phyloP scores from a whole-genome alignment of 2,113 vertebrate genomes.

The Saguinus imperator region DNA sequence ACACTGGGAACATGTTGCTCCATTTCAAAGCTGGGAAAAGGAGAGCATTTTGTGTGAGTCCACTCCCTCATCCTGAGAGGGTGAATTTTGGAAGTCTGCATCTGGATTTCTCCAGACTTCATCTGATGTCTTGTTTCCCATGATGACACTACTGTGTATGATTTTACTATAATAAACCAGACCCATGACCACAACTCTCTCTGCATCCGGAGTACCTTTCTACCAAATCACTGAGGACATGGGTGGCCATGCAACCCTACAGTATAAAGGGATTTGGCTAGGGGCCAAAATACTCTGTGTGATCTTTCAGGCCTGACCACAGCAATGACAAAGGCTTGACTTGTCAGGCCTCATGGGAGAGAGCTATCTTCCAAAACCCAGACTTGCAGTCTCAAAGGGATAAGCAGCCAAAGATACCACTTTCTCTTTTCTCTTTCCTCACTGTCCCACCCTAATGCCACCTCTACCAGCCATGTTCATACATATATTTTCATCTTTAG shows the following conservation, averaged over 20 bases:
- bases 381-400: background rate
- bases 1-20: no score
- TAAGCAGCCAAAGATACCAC: background rate
- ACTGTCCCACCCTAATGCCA: background rate
- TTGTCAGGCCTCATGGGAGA: background rate
- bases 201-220: background rate
- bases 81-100: no score
- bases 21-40: background rate
- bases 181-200: background rate
- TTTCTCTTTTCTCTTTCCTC: background rate
- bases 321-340: background rate
- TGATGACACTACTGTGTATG: background rate
- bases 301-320: background rate
- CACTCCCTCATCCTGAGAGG: background rate
- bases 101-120: no score
- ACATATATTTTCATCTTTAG: background rate
- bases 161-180: background rate
- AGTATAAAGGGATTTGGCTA: background rate
- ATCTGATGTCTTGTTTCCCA: background rate
- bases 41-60: background rate
- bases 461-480: background rate
- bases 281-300: background rate
- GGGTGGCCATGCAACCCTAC: background rate
- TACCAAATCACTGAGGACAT: background rate
- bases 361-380: background rate